Evolutionary conservation across 2,888 invertebrate genomes (phyloP).

Genomic region (Perdita meconis): DNA sequence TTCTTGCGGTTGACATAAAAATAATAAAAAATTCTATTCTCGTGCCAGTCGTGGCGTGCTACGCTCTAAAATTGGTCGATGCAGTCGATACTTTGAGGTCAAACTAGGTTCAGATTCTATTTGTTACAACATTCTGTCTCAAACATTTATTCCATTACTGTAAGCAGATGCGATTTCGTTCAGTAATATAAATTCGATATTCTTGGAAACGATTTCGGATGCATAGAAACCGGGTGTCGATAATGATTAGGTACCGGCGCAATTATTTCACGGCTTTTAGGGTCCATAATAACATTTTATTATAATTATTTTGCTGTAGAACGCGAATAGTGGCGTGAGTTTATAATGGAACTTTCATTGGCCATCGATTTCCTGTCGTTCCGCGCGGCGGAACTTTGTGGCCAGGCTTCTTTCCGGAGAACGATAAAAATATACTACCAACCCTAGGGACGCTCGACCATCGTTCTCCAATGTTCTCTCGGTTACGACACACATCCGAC

Average conservation of each 20-base stretch:
- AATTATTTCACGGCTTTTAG: conserved; percentile 41
- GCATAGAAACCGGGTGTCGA: too few species aligned
- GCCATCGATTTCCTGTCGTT: conserved; percentile 64
- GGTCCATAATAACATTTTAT: conserved; percentile 34
- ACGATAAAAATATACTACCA: conserved; percentile 57
- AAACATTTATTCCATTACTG: too few species aligned
- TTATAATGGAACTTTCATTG: conserved; percentile 59
- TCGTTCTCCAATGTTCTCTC: conserved; percentile 34
- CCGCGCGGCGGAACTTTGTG: conserved; percentile 39
- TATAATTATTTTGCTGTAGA: conserved; percentile 41
- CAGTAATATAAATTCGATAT: too few species aligned
- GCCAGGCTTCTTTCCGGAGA: conserved; percentile 42
- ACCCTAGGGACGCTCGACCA: conserved; percentile 34
- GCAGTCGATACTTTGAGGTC: too few species aligned
- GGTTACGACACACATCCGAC: conserved; percentile 23
- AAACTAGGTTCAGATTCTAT: too few species aligned
- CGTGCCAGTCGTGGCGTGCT: too few species aligned
- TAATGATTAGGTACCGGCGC: conserved; percentile 20
- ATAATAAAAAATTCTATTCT: conserved; percentile 12
- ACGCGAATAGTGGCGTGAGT: conserved; percentile 31
- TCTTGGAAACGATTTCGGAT: too few species aligned
- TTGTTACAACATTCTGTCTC: too few species aligned
- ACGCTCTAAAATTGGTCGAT: too few species aligned
- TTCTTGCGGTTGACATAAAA: conserved; percentile 25
- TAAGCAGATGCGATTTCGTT: too few species aligned